These are phyloP conservation scores for Macrophya alboannulata DNA, from an alignment of 2,888 invertebrate species.

Conservation along the genomic window DNA sequence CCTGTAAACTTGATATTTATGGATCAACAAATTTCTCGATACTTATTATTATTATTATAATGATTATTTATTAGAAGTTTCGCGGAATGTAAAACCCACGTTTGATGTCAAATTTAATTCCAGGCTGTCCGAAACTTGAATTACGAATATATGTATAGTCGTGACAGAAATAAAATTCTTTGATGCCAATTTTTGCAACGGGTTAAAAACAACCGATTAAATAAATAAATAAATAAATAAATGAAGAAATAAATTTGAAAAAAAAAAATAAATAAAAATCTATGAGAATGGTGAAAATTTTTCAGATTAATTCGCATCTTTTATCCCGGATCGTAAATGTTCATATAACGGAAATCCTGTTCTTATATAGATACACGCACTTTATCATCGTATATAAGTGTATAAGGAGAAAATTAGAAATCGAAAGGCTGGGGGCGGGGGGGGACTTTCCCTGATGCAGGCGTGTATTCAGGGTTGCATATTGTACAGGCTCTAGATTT, in stretches of 20 bases:
- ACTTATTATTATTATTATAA: neutral
- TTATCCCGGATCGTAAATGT: neutral
- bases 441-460: conserved; percentile 25
- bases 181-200: neutral
- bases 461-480: conserved; percentile 48
- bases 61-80: conserved; percentile 23
- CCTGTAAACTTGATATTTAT: conserved; percentile 29
- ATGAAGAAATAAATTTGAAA: neutral
- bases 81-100: conserved; percentile 1
- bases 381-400: neutral
- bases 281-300: neutral
- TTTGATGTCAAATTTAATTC: conserved; percentile 25
- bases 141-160: neutral
- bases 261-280: no score
- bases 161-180: neutral
- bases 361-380: neutral
- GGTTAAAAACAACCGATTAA: neutral
- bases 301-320: neutral
- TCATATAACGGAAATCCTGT: neutral
- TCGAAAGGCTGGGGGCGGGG: neutral
- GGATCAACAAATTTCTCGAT: conserved; percentile 23
- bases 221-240: neutral
- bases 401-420: neutral
- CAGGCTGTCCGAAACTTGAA: neutral
- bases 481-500: conserved; percentile 39